Conservation (phyloP, 1,140 invertebrate species). For the Formica selysi region DNA sequence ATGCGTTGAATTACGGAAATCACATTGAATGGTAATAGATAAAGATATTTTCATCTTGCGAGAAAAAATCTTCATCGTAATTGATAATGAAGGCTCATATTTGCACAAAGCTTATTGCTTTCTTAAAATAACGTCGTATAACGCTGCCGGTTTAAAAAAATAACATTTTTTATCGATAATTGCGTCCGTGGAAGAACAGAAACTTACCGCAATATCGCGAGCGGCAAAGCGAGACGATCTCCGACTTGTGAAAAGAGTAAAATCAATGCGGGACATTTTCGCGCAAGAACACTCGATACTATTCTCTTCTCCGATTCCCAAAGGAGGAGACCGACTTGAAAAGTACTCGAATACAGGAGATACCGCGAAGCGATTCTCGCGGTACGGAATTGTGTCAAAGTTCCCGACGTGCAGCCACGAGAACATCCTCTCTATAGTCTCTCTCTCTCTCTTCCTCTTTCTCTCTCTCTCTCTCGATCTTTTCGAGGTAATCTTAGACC, state of each 20-base stretch:
- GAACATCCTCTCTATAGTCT: constrained; percentile 54
- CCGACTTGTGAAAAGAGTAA: constrained; percentile 23
- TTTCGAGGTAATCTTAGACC: constrained; percentile 74
- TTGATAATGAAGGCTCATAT: not conserved
- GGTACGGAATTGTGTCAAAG: constrained; percentile 63
- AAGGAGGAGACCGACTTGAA: constrained; percentile 36
- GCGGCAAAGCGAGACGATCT: constrained; percentile 26
- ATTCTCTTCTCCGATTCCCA: constrained; percentile 35
- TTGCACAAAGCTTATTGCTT: not conserved
- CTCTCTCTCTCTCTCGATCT: constrained; percentile 53
- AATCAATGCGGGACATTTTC: constrained; percentile 51
- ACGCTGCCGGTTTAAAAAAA: not conserved
- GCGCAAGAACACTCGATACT: constrained; percentile 30
- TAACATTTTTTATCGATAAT: constrained; percentile 5
- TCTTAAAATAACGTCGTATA: not conserved
- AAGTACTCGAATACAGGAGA: constrained; percentile 52
- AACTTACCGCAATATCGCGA: constrained; percentile 11
- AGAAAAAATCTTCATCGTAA: constrained; percentile 18
- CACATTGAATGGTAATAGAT: not conserved
- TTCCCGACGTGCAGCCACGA: constrained; percentile 43
- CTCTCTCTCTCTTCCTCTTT: not conserved
- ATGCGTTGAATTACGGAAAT: constrained; percentile 31
- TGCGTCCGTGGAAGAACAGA: not conserved
- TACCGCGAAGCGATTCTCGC: constrained; percentile 40
- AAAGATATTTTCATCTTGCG: not conserved